Evolutionary conservation across 2,113 vertebrate species (phyloP).

Genomic region (Aphelocoma coerulescens): DNA sequence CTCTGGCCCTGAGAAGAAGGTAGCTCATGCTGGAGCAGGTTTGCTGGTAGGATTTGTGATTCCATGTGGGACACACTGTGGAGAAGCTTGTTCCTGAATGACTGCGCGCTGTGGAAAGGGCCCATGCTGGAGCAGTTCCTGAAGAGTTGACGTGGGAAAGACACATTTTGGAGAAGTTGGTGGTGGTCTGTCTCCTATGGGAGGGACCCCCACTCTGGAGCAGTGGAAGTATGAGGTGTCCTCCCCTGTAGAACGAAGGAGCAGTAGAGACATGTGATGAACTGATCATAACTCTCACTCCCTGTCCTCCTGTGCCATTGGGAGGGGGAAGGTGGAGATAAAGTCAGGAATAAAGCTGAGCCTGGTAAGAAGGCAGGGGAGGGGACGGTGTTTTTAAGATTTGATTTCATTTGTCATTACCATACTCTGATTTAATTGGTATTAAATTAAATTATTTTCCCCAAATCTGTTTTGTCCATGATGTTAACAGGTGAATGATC

Average conservation of each 20-base stretch:
- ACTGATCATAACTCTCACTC: not conserved
- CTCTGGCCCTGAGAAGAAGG: not conserved
- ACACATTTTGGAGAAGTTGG: not conserved
- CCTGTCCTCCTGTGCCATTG: not conserved
- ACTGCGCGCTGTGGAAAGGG: not conserved
- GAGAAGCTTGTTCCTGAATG: not conserved
- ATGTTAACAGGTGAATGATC: not conserved
- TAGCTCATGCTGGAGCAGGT: not conserved
- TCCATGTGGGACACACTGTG: no score
- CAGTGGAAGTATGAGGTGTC: not conserved
- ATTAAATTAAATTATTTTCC: not conserved
- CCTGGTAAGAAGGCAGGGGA: rapidly evolving
- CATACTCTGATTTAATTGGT: rapidly evolving
- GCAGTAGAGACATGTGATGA: not conserved
- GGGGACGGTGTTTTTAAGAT: not conserved
- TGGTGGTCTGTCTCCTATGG: not conserved
- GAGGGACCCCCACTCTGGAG: not conserved
- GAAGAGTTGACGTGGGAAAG: not conserved
- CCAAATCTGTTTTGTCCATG: not conserved
- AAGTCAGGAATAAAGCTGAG: not conserved
- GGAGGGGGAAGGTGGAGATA: rapidly evolving
- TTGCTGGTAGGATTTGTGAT: not conserved
- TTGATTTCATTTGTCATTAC: not conserved
- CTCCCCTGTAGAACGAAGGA: not conserved
- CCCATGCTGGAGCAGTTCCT: not conserved